A percentile compares a stretch with the other conserved stretches of the same genome.
phyloP scores from a whole-genome alignment of 2,888 invertebrate genomes.

The Drosophila barbarae region DNA sequence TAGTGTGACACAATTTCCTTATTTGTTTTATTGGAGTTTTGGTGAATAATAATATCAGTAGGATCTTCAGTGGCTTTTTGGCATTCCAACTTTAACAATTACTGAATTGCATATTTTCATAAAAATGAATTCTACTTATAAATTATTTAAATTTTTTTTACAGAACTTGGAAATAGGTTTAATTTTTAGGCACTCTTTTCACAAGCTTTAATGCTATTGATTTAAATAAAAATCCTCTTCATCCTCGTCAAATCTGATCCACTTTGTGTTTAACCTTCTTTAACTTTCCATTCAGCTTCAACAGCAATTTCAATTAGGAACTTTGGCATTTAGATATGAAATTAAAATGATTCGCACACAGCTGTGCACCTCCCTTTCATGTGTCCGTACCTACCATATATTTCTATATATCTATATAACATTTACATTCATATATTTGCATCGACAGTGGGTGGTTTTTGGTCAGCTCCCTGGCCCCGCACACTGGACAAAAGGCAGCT shows the following conservation, averaged over 20 bases:
- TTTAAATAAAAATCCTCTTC: neutral
- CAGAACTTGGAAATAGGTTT: neutral
- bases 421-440: constrained; percentile 12
- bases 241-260: neutral
- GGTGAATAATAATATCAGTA: neutral
- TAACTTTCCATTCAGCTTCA: constrained; percentile 17
- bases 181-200: neutral
- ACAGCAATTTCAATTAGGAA: constrained; percentile 69
- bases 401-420: constrained; percentile 3
- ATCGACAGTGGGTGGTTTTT: constrained; percentile 29
- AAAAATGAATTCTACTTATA: neutral
- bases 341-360: constrained; percentile 71
- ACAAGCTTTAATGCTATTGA: neutral
- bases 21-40: neutral
- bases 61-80: neutral
- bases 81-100: neutral
- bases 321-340: constrained; percentile 61
- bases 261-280: constrained; percentile 1
- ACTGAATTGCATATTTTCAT: neutral
- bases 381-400: constrained; percentile 3
- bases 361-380: constrained; percentile 49
- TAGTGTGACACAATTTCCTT: constrained; percentile 4
- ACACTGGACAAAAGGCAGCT: constrained; percentile 51
- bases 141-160: neutral
- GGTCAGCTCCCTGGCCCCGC: constrained; percentile 19